Percentiles rank a stretch among this genome's conserved stretches.
These are phyloP conservation scores for Helarctos malayanus DNA, from an alignment of 2,797 vertebrate genomes.

Conservation along the genomic window DNA sequence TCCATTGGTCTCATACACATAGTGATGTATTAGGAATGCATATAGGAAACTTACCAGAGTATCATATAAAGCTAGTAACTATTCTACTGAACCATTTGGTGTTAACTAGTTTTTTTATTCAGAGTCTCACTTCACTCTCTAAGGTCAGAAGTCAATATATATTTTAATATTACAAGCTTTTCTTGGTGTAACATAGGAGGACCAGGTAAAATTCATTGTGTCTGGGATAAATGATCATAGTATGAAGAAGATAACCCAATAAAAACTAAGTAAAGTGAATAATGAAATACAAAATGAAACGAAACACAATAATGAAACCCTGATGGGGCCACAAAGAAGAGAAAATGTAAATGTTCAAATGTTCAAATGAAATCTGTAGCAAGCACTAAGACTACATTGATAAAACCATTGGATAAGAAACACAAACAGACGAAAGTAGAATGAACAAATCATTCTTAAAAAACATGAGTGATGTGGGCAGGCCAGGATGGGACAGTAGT, in stretches of 20 bases:
- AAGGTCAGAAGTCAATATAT: neutral
- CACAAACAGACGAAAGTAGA: neutral
- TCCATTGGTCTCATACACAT: neutral
- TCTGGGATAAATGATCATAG: neutral
- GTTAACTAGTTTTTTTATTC: neutral
- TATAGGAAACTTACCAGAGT: neutral
- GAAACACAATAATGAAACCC: neutral
- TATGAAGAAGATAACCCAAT: neutral
- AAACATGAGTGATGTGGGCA: neutral
- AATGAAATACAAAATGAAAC: neutral
- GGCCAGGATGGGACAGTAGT: neutral
- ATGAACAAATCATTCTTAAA: neutral
- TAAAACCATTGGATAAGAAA: neutral
- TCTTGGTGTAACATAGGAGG: neutral
- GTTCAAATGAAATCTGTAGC: neutral
- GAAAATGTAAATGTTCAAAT: neutral
- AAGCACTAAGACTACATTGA: neutral
- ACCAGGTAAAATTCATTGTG: neutral
- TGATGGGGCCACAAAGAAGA: neutral
- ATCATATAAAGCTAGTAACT: neutral
- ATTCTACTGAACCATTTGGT: neutral
- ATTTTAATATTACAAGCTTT: neutral
- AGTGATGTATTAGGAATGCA: neutral
- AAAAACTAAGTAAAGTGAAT: neutral
- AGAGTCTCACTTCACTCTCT: neutral